Conservation (phyloP, 2,888 invertebrate genomes). For the Agonopterix arenella region DNA sequence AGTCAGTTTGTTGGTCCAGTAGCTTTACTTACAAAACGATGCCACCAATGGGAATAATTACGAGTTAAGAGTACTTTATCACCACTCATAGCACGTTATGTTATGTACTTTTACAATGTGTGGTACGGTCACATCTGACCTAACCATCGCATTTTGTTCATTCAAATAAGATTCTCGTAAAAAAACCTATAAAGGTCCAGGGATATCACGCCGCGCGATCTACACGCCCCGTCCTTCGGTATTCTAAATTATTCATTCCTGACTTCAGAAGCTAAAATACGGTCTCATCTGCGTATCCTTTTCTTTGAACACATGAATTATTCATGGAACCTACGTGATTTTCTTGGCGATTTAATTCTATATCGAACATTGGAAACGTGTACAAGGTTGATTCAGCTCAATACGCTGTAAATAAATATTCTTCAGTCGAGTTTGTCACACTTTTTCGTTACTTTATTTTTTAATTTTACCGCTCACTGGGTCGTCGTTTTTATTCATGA, state of each 20-base stretch:
- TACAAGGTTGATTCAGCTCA: neutral
- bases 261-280: conserved; percentile 49
- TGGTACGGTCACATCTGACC: too few species aligned
- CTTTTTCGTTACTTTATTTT: neutral
- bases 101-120: too few species aligned
- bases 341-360: conserved; percentile 43
- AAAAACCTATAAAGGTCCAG: conserved; percentile 5
- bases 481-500: neutral
- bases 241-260: conserved; percentile 57
- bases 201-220: conserved; percentile 13
- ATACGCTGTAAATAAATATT: neutral
- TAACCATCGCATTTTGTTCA: neutral
- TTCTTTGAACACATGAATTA: conserved; percentile 56
- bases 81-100: too few species aligned
- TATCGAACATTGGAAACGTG: conserved; percentile 2
- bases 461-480: neutral
- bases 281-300: conserved; percentile 53
- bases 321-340: conserved; percentile 47
- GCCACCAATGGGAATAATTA: too few species aligned
- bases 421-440: neutral
- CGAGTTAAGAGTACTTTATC: too few species aligned
- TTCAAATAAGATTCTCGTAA: conserved; percentile 8
- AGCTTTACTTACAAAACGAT: too few species aligned
- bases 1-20: too few species aligned
- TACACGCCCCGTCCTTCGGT: conserved; percentile 18